Conservation (phyloP, 2,888 invertebrate species). For the Hypsopygia costalis region DNA sequence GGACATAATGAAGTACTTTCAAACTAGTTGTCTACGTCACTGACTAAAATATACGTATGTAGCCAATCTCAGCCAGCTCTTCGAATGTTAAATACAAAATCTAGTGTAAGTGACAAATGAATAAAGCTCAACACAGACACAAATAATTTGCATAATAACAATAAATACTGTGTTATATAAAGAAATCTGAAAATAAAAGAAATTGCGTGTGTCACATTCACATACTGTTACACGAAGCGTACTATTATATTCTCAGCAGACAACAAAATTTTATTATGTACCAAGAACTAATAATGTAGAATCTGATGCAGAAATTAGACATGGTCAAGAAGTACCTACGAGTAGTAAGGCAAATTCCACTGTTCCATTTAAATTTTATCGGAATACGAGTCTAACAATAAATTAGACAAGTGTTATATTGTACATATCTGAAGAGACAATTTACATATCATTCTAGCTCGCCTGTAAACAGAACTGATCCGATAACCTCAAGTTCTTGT, state of each 20-base stretch:
- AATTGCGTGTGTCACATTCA: no score
- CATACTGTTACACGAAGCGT: no score
- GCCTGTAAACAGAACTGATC: slow-evolving; percentile 35
- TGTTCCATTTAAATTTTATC: slow-evolving; percentile 38
- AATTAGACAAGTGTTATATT: slow-evolving; percentile 22
- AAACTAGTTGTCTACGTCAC: background rate
- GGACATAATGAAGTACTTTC: slow-evolving; percentile 14
- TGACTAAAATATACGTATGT: no score
- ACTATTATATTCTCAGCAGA: no score
- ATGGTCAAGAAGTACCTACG: no score
- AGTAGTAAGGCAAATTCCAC: slow-evolving; percentile 41
- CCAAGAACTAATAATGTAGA: no score
- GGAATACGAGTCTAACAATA: slow-evolving; percentile 25
- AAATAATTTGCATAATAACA: slow-evolving; percentile 29
- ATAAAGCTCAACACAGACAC: slow-evolving; percentile 24
- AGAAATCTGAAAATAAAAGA: slow-evolving; percentile 7
- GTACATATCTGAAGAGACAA: slow-evolving; percentile 32
- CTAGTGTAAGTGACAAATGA: slow-evolving; percentile 35
- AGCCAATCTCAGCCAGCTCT: background rate
- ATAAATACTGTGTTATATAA: slow-evolving; percentile 22
- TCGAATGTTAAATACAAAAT: slow-evolving; percentile 10
- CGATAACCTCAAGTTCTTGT: slow-evolving; percentile 53
- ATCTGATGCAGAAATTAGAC: no score
- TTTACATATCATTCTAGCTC: slow-evolving; percentile 42
- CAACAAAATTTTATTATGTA: no score